Evolutionary conservation across 2,797 vertebrate genomes (phyloP), one percentile per base, ranked within the genome.

Genomic region (Smutsia temminckii): DNA sequence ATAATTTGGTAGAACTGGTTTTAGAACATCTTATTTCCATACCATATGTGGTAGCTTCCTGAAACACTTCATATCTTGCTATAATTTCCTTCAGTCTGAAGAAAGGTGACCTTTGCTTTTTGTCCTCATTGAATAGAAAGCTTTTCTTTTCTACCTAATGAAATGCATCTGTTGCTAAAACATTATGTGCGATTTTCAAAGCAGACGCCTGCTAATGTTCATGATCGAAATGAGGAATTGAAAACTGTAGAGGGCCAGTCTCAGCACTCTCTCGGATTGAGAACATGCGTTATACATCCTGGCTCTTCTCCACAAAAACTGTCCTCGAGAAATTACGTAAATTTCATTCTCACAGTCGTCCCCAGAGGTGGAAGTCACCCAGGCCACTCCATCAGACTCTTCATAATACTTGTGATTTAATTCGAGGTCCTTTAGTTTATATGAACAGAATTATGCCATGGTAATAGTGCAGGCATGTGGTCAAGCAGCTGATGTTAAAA

Each of bases 311-410:
- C 83, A 59, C 84, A 89, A 46, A 78, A 49, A 6, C 91, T 63
- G 1, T 74, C 79, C 40, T 89, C 18, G 14, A 57, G 57, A 88
- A 29, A 40, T 69, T 86, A 57, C 3, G 16, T 66, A 51, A 46
- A 72, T 69, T 91, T 93, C 64, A 75, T 95, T 92, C 93, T 92
- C 64, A 1, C n/a, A n/a, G 17, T 27, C 7, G 11, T 77, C 83
- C 32, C 25, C 6, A 46, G 64, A 42, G 53, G 23, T 51, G 55
- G 63, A 49, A 53, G 20, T 89, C 21, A 0, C 80, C 64, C n/a
- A 17, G 3, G 23, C 55, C 21, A 29, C 37, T 91, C 78, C 37
- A 46, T 27, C 63, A 81, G 21, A 74, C 63, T 92, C 75, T 18
- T 79, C 6, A 0, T 27, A 64, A 55, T 64, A 25, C 25, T 91